These are phyloP conservation scores for Tenebrio molitor DNA, from an alignment of 1,140 invertebrate genomes.

Conservation along the genomic window DNA sequence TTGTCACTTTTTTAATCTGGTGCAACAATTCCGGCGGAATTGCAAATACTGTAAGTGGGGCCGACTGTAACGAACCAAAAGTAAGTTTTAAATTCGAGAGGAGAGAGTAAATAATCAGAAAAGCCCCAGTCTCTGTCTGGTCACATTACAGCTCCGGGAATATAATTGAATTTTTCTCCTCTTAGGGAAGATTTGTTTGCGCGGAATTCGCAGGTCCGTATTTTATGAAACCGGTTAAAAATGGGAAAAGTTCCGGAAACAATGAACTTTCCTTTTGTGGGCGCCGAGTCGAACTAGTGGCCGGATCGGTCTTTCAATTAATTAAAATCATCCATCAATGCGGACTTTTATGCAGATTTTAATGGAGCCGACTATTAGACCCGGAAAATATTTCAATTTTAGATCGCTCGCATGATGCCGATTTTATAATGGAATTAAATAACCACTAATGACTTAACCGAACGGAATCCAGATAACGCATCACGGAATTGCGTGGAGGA, in stretches of 20 bases:
- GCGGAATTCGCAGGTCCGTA: conserved; percentile 1
- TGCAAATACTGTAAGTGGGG: not conserved
- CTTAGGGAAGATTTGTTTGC: conserved; percentile 7
- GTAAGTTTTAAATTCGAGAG: conserved; percentile 1
- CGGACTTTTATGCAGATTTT: not conserved
- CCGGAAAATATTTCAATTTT: not conserved
- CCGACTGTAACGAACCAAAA: not conserved
- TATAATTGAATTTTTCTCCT: conserved; percentile 24
- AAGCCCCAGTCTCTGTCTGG: not conserved
- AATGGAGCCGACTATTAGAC: not conserved
- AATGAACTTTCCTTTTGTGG: conserved; percentile 1
- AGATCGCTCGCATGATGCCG: not conserved
- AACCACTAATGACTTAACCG: not conserved
- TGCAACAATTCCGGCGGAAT: not conserved
- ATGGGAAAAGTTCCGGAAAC: conserved; percentile 3
- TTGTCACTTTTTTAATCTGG: too few species aligned
- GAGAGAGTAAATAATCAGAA: conserved; percentile 13
- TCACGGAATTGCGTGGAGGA: conserved; percentile 3
- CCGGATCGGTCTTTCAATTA: not conserved
- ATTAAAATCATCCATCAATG: conserved; percentile 17
- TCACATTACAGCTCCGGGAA: not conserved
- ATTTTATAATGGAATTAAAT: not conserved
- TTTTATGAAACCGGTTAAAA: conserved; percentile 30
- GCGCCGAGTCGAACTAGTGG: not conserved
- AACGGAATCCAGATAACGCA: not conserved